Conservation (phyloP, 2,888 invertebrate species). For the Melikaiella ostensackeni region DNA sequence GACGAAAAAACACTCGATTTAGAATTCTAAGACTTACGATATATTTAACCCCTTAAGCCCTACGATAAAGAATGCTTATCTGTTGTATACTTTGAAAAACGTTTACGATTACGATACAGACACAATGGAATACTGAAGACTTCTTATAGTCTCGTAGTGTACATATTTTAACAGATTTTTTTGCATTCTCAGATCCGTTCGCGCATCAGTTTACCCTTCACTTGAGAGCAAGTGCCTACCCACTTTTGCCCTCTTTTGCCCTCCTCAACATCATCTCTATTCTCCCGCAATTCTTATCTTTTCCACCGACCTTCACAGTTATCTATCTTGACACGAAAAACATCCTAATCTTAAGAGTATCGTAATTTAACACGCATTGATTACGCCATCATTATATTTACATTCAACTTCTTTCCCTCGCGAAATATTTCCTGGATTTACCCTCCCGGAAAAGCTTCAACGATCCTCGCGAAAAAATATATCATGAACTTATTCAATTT, state of each 20-base stretch:
- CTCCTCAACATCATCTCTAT: slow-evolving; percentile 19
- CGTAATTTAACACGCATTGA: slow-evolving; percentile 60
- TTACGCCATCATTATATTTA: slow-evolving; percentile 49
- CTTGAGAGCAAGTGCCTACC: slow-evolving; percentile 23
- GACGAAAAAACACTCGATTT: slow-evolving; percentile 71
- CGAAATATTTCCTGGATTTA: slow-evolving; percentile 18
- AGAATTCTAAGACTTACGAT: slow-evolving; percentile 54
- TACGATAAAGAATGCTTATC: slow-evolving; percentile 42
- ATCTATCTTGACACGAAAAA: slow-evolving; percentile 47
- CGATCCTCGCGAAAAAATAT: slow-evolving; percentile 4
- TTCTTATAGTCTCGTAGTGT: slow-evolving; percentile 49
- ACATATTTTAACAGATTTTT: slow-evolving; percentile 31
- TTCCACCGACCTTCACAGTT: slow-evolving; percentile 18
- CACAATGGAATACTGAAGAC: slow-evolving; percentile 72
- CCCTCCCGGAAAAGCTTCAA: neutral
- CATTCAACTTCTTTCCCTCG: slow-evolving; percentile 18
- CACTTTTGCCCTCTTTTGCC: slow-evolving; percentile 36
- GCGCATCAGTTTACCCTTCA: slow-evolving; percentile 41
- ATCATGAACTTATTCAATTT: neutral
- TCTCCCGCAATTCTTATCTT: slow-evolving; percentile 9
- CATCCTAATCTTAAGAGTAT: slow-evolving; percentile 54
- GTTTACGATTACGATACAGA: slow-evolving; percentile 69
- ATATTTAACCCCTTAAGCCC: slow-evolving; percentile 47
- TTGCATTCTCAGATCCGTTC: neutral
- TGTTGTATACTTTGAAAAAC: slow-evolving; percentile 55